Base-by-base conservation (phyloP, 2,888 invertebrate genomes). In the Tetragonisca angustula region DNA sequence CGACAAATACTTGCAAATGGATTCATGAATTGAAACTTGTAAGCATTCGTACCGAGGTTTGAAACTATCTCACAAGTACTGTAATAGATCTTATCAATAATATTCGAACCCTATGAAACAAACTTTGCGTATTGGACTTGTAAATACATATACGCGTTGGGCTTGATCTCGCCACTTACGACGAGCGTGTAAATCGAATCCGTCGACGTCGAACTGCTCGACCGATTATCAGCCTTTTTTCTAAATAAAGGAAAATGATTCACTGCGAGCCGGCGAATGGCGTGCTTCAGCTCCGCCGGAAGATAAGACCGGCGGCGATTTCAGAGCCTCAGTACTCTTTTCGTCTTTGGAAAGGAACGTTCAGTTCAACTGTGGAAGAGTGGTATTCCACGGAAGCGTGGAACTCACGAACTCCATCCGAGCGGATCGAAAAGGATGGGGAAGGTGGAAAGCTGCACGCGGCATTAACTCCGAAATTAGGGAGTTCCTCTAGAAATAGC, bases 391-490 rank as follows among this genome's bases (percentile, higher is more conserved):
- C 67, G 74, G 77, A 52, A 64, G 59, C 54, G 52, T 62, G 49
- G 50, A 64, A 52, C 54, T 50, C 72, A 49, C 64, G 56, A 70
- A 75, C 72, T 70, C 36, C 36, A 62, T 76, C 59, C 36, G 59
- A 61, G 0, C 69, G 56, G 68, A 78, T 76, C 83, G 80, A 76
- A 76, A 71, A 43, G 43, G 9, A 1, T 2, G 43, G 2, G 43
- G 43, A 11, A 9, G 43, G 0, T 9, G 43, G 9, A 43, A 17
- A 67, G 49, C 52, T 64, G 83, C 62, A 79, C 73, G 80, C 74
- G 70, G 85, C 80, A 83, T 86, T 85, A 83, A 78, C 79, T 65
- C 67, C 76, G 74, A 87, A 88, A 88, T 87, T 87, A 87, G 81
- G 75, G 80, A 88, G 79, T 87, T 87, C 75, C 78, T 74, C 65